Evolutionary conservation across 53 echinoderm and acorn worm genomes (phyloP).

Genomic region (Actinopyga echinites): DNA sequence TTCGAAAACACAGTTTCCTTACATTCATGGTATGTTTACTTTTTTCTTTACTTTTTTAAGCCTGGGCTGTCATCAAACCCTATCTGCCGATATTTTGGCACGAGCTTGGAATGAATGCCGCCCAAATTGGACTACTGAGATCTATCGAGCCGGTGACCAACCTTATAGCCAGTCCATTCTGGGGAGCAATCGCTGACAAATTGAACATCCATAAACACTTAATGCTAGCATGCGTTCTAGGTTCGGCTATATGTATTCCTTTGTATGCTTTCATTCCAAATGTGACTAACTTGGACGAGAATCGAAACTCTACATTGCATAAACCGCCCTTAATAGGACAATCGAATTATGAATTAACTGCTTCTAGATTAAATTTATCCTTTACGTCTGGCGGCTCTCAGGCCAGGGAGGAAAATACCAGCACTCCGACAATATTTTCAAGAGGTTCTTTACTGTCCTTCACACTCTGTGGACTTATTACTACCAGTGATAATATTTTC

Average conservation of each 20-base stretch:
- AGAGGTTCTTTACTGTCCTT: neutral
- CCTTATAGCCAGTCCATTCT: slow-evolving; percentile 59
- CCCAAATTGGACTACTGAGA: slow-evolving; percentile 72
- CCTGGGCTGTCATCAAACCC: slow-evolving; percentile 34
- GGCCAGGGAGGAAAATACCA: neutral
- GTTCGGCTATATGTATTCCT: neutral
- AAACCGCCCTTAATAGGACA: neutral
- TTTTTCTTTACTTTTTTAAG: neutral
- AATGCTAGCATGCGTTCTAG: slow-evolving; percentile 47
- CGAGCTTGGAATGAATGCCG: slow-evolving; percentile 69
- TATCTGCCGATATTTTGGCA: slow-evolving; percentile 84
- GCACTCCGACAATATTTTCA: neutral
- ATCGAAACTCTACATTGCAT: neutral
- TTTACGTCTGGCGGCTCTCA: neutral
- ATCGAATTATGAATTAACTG: neutral
- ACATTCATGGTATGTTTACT: too few relatives aligned
- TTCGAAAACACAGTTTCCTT: too few relatives aligned
- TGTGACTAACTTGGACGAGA: neutral
- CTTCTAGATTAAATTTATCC: neutral
- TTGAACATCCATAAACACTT: slow-evolving; percentile 67
- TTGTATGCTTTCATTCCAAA: neutral
- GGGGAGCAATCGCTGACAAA: slow-evolving; percentile 82
- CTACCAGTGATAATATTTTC: slow-evolving; percentile 1
- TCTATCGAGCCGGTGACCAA: slow-evolving; percentile 68
- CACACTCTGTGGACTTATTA: neutral